These are phyloP conservation scores for Phasia obesa DNA, from an alignment of 2,888 invertebrate species.

Conservation along the genomic window DNA sequence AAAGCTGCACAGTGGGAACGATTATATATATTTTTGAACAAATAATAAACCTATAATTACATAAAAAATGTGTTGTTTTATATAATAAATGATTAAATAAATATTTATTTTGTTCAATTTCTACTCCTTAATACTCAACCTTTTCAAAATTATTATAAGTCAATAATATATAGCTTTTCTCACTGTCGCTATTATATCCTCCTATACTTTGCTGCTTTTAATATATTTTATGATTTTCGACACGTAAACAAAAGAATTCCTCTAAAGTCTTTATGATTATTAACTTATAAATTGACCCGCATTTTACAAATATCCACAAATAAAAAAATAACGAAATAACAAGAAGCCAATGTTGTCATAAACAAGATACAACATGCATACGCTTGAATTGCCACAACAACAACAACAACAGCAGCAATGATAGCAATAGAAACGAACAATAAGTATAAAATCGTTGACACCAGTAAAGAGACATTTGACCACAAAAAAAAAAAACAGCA, in stretches of 20 bases:
- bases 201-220: neutral
- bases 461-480: slow-evolving; percentile 57
- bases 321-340: slow-evolving; percentile 35
- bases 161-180: slow-evolving; percentile 9
- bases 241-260: slow-evolving; percentile 44
- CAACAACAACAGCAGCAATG: neutral
- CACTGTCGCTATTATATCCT: neutral
- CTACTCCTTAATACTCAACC: too few relatives aligned
- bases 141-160: neutral
- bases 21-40: too few relatives aligned
- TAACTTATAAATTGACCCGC: slow-evolving; percentile 65
- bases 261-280: slow-evolving; percentile 61
- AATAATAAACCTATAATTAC: too few relatives aligned
- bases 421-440: slow-evolving; percentile 38
- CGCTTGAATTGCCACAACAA: slow-evolving; percentile 42
- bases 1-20: too few relatives aligned
- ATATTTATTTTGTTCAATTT: too few relatives aligned
- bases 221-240: neutral
- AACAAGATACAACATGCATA: slow-evolving; percentile 52
- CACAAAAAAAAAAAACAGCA: slow-evolving; percentile 27
- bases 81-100: too few relatives aligned
- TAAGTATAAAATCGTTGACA: slow-evolving; percentile 61
- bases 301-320: slow-evolving; percentile 32
- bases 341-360: slow-evolving; percentile 61
- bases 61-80: too few relatives aligned